Conservation (phyloP, 2,113 vertebrate species). For the Toxotes chatareus region DNA sequence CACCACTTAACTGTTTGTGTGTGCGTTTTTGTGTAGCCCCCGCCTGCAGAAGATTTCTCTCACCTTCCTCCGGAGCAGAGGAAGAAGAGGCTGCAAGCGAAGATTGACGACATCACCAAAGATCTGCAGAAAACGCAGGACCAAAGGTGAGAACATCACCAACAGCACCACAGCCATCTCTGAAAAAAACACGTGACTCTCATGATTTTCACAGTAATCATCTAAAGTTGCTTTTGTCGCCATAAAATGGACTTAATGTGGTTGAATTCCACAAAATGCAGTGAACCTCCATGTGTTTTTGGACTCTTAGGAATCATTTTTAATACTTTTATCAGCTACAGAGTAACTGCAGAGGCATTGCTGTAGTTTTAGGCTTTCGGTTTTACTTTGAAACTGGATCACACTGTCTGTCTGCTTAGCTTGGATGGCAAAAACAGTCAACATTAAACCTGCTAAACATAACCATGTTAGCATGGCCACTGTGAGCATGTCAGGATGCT, state of each 20-base stretch:
- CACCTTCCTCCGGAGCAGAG: slow-evolving; percentile 83
- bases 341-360: too few species aligned
- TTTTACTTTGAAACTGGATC: too few species aligned
- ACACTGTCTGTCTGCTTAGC: too few species aligned
- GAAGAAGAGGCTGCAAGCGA: slow-evolving; percentile 81
- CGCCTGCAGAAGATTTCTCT: slow-evolving; percentile 78
- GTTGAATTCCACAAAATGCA: not conserved
- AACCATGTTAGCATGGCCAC: too few species aligned
- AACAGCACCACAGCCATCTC: not conserved
- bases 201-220: not conserved
- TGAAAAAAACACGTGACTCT: not conserved
- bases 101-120: slow-evolving; percentile 88
- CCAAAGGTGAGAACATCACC: slow-evolving; percentile 85
- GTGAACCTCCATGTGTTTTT: not conserved
- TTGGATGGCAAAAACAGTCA: too few species aligned
- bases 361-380: too few species aligned
- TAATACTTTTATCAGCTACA: too few species aligned
- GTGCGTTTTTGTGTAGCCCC: slow-evolving; percentile 58
- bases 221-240: not conserved
- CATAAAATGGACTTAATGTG: not conserved
- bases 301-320: not conserved
- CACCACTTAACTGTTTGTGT: slow-evolving; percentile 13
- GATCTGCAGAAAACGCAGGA: slow-evolving; percentile 94
- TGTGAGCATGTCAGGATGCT: too few species aligned
- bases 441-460: too few species aligned